These are phyloP conservation scores for Calliopum simillimum DNA, from an alignment of 2,888 invertebrate genomes.

Conservation along the genomic window DNA sequence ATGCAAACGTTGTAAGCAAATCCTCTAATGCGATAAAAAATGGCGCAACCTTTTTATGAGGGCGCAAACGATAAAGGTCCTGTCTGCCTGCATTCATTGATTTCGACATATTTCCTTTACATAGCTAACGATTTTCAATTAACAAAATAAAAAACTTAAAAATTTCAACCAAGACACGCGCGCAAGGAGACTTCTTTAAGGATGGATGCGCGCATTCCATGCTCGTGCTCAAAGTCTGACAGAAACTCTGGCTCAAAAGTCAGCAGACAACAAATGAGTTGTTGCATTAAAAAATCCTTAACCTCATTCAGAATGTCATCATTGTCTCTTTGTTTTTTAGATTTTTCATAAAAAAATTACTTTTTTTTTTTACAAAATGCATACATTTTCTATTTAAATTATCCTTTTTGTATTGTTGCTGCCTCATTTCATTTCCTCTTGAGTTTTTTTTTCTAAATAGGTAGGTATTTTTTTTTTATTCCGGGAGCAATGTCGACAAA, in stretches of 20 bases:
- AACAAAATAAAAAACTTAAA: not conserved
- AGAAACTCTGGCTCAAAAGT: not conserved
- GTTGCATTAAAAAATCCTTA: slow-evolving; percentile 45
- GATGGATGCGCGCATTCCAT: slow-evolving; percentile 2
- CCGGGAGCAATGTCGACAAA: slow-evolving; percentile 32
- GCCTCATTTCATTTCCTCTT: not conserved
- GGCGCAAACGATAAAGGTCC: not conserved
- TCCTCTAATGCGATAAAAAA: slow-evolving; percentile 23
- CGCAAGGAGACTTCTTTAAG: slow-evolving; percentile 3
- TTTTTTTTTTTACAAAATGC: not conserved
- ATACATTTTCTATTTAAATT: slow-evolving; percentile 29
- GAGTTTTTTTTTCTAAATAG: slow-evolving; percentile 10
- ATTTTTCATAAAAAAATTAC: too few species aligned
- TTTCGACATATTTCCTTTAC: not conserved
- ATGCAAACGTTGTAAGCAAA: slow-evolving; percentile 22
- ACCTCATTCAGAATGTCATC: slow-evolving; percentile 39
- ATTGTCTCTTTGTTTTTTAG: slow-evolving; percentile 29
- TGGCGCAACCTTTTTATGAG: slow-evolving; percentile 4
- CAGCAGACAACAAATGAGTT: slow-evolving; percentile 15
- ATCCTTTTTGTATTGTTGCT: slow-evolving; percentile 5
- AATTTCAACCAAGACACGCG: not conserved
- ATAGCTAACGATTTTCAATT: not conserved
- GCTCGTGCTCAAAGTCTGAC: not conserved
- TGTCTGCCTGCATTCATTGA: too few species aligned
- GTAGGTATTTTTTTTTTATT: slow-evolving; percentile 11